Conservation (phyloP, 2,113 vertebrate species). For the Antechinus flavipes region DNA sequence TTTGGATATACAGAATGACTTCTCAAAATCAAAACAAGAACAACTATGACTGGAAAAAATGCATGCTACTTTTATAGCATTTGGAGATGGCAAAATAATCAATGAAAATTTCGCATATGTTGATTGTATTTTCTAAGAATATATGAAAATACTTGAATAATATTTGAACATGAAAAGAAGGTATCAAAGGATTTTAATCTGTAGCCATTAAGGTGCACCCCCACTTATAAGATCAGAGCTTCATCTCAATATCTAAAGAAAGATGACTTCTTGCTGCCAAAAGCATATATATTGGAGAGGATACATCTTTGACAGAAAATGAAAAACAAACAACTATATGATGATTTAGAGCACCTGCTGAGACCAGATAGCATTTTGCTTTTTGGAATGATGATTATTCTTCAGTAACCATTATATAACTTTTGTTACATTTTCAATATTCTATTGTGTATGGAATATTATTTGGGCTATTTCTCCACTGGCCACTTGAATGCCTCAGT, state of each 20-base stretch:
- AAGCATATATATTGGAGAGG: background rate
- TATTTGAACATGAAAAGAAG: background rate
- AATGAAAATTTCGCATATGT: background rate
- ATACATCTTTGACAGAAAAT: conserved; percentile 12
- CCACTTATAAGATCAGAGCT: background rate
- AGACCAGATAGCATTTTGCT: background rate
- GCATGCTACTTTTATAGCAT: background rate
- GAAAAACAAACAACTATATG: background rate
- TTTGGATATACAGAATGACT: background rate
- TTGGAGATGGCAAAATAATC: background rate
- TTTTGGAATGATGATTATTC: background rate
- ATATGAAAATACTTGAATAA: background rate
- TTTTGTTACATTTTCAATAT: conserved; percentile 33
- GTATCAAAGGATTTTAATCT: background rate
- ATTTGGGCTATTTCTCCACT: conserved; percentile 2
- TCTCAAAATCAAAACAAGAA: background rate
- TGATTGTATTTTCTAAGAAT: background rate
- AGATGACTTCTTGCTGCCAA: background rate
- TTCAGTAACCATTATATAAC: conserved; percentile 16
- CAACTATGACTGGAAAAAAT: background rate
- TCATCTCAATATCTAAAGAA: background rate
- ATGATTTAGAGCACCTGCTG: background rate
- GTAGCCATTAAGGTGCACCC: background rate
- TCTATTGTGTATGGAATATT: background rate
- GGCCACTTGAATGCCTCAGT: background rate